Conservation (phyloP, 2,113 vertebrate genomes). For the Xiphophorus hellerii region DNA sequence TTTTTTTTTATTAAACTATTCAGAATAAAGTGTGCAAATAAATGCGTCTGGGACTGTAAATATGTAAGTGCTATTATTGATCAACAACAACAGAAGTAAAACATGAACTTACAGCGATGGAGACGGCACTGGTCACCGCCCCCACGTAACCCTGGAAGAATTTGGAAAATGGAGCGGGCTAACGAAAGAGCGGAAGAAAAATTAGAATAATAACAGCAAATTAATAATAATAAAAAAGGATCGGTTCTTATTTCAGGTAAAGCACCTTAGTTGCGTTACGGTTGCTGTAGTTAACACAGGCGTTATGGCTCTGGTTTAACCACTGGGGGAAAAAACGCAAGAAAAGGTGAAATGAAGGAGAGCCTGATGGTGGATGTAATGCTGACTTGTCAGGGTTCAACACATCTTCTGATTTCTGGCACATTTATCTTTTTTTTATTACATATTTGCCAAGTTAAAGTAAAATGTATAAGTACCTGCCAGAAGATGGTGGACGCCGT, state of each 20-base stretch:
- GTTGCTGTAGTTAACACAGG: slow-evolving; percentile 95
- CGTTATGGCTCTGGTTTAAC: slow-evolving; percentile 97
- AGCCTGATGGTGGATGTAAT: too few species aligned
- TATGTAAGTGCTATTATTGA: background rate
- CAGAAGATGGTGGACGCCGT: slow-evolving; percentile 90
- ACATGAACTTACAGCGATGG: slow-evolving; percentile 89
- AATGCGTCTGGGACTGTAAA: background rate
- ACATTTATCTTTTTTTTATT: background rate
- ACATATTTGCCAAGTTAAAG: background rate
- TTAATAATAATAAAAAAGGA: background rate
- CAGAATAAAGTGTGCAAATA: background rate
- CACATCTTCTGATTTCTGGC: background rate
- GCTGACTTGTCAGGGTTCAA: background rate
- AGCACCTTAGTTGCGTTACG: slow-evolving; percentile 91
- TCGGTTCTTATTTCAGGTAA: background rate
- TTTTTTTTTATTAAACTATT: too few species aligned
- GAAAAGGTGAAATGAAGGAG: background rate
- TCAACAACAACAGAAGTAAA: background rate
- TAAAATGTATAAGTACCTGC: slow-evolving; percentile 82
- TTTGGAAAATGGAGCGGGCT: slow-evolving; percentile 88
- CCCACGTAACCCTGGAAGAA: slow-evolving; percentile 92
- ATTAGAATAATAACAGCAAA: background rate
- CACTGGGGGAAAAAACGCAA: slow-evolving; percentile 73
- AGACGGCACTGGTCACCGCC: slow-evolving; percentile 92
- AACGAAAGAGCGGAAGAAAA: background rate